Conservation (phyloP, 2,113 vertebrate species). For the Campylorhamphus procurvoides region DNA sequence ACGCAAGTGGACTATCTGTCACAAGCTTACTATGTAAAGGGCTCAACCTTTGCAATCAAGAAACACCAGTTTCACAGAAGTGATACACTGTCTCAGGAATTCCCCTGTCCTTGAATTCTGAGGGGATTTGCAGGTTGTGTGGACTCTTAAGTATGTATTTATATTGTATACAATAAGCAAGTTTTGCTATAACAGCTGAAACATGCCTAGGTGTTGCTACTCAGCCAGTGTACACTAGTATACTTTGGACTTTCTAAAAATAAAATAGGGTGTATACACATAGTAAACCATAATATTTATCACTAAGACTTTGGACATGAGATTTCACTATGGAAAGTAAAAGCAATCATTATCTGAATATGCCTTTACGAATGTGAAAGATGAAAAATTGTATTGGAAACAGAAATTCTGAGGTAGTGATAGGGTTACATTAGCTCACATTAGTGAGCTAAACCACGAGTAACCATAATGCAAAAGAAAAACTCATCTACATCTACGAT, state of each 20-base stretch:
- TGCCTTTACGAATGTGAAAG: background rate
- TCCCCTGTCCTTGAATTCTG: background rate
- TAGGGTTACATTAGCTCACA: no score
- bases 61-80: background rate
- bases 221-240: background rate
- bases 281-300: background rate
- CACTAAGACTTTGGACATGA: background rate
- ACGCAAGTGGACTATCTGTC: background rate
- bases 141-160: background rate
- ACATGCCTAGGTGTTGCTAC: background rate
- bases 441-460: background rate
- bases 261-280: background rate
- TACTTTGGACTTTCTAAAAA: background rate
- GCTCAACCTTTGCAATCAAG: background rate
- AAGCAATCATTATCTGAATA: background rate
- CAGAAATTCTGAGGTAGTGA: background rate
- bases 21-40: background rate
- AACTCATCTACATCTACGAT: fast-evolving
- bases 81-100: background rate
- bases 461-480: background rate
- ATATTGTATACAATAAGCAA: background rate
- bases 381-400: background rate
- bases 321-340: background rate
- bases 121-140: background rate
- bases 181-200: background rate